phyloP scores from a whole-genome alignment of 2,113 vertebrate genomes.

The Chinchilla lanigera region DNA sequence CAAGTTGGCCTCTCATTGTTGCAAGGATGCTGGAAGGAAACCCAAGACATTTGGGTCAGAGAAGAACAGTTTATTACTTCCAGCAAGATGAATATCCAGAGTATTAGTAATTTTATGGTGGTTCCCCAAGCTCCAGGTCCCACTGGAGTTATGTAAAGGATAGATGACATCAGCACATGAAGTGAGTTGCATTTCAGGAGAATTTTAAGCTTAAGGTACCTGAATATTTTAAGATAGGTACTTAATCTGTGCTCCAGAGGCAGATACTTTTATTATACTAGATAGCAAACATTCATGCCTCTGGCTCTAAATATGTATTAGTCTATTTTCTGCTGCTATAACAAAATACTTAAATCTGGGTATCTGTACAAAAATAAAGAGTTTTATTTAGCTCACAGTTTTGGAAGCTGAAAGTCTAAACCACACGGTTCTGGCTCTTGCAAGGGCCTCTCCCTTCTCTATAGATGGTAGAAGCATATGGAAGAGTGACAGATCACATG shows the following conservation, averaged over 20 bases:
- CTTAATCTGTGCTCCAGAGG: background rate
- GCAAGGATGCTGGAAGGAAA: background rate
- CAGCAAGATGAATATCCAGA: background rate
- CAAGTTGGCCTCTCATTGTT: background rate
- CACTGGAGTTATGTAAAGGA: background rate
- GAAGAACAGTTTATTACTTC: background rate
- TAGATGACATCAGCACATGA: background rate
- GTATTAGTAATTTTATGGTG: slow-evolving; percentile 5
- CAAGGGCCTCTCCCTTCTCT: background rate
- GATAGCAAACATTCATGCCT: background rate
- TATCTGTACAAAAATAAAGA: background rate
- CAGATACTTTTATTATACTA: background rate
- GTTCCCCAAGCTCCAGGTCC: background rate
- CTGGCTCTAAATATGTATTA: background rate
- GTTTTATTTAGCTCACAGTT: background rate
- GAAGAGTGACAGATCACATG: background rate
- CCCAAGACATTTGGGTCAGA: background rate
- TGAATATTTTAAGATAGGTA: background rate
- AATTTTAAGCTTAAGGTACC: background rate
- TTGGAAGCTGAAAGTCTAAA: background rate
- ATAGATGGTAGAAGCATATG: background rate
- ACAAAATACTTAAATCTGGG: background rate
- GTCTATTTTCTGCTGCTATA: background rate
- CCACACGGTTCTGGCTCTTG: background rate
- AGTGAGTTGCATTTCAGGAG: background rate